Base-by-base conservation (phyloP, 2,113 vertebrate genomes). In the Speoplatyrhinus poulsoni region DNA sequence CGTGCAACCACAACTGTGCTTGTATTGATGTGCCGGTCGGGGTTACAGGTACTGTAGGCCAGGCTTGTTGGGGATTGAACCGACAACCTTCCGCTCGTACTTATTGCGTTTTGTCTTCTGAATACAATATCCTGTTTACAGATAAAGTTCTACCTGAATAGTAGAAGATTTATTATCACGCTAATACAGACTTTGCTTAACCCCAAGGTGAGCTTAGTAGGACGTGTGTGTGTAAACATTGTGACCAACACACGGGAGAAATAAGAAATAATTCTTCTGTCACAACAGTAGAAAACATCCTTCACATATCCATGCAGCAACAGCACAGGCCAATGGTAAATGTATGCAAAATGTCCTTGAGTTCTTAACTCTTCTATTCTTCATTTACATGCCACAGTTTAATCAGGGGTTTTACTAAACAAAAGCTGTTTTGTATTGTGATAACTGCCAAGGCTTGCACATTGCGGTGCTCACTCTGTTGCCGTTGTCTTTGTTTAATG, bases 401-500 rank as follows among this genome's bases (percentile, higher is more conserved):
- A 76, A 65, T 32, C 9, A 74, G 69, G 69, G 69, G 59, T 67
- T 71, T 46, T 57, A 60, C 36, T 36, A 6, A 59, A 61, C 65
- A 49, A 19, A 19, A 68, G 49, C 62, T 71, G 71, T 49, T 41
- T 53, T 8, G 56, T 73, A 70, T 67, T 58, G 65, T 62, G 41
- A 46, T 9, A 9, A 69, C 82, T 71, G 71, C 74, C 69, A 80
- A 65, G 36, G 70, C 50, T 77, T 75, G 65, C 76, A 80, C 85
- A 69, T 46, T 72, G 50, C 16, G 12, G 50, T n/a, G 15, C n/a
- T 16, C 53, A 55, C 15, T 15, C 5, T 33, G 61, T 64, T 64
- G 55, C 73, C 13, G 62, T 17, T 49, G 2, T 41, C 48, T 58
- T 46, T 60, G 16, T 76, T 17, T 9, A 70, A 78, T 26, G 26